Conservation (phyloP, 2,113 vertebrate species). For the Hepsetus odoe region DNA sequence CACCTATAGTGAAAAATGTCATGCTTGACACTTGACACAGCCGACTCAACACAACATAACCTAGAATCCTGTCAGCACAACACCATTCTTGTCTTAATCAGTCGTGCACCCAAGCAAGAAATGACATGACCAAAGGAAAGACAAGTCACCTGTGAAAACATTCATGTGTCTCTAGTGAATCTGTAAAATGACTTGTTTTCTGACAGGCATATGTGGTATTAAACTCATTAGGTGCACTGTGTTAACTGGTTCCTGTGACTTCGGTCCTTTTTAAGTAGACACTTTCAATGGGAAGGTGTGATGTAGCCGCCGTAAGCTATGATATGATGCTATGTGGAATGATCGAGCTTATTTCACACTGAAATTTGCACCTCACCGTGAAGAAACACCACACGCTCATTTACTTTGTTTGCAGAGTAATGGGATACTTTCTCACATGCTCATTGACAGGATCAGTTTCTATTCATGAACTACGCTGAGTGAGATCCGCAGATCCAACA, state of each 20-base stretch:
- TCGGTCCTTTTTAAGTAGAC: not conserved
- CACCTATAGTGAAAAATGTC: slow-evolving; percentile 24
- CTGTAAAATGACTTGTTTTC: too few relatives aligned
- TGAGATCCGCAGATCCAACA: slow-evolving; percentile 57
- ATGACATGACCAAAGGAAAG: not conserved
- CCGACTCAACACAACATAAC: not conserved
- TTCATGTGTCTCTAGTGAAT: not conserved
- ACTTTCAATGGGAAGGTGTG: not conserved
- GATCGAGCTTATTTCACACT: not conserved
- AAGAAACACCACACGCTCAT: not conserved
- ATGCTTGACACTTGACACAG: too few relatives aligned
- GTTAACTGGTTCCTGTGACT: too few relatives aligned
- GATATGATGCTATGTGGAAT: not conserved
- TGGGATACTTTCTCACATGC: not conserved
- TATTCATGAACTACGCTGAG: slow-evolving; percentile 35
- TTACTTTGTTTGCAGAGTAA: not conserved
- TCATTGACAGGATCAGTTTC: slow-evolving; percentile 2
- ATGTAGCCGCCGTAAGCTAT: not conserved
- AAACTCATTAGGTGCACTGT: too few relatives aligned
- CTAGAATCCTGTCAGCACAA: not conserved
- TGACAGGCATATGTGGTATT: too few relatives aligned
- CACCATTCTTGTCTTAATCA: not conserved
- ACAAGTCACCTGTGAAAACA: not conserved
- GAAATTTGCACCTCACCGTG: not conserved
- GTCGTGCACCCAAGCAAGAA: not conserved